phyloP scores from a whole-genome alignment of 2,113 vertebrate genomes.

The Dendrocopos noguchii region DNA sequence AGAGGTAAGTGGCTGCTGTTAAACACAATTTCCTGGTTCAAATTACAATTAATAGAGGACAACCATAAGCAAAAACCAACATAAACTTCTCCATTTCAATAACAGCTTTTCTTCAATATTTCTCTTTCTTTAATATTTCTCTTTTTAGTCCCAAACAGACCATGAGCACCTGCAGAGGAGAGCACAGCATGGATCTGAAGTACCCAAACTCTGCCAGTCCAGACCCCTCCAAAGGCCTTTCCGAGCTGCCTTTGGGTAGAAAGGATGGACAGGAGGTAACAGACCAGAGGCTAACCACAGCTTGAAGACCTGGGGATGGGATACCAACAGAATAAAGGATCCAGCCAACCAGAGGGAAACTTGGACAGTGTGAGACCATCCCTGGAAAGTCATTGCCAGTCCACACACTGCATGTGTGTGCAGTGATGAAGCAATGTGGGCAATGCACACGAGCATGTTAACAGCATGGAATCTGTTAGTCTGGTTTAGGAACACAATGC shows the following conservation, averaged over 20 bases:
- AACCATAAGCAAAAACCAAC: not conserved
- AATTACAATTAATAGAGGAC: not conserved
- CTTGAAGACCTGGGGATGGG: too few species aligned
- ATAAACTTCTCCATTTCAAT: not conserved
- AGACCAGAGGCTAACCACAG: too few species aligned
- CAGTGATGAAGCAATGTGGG: too few species aligned
- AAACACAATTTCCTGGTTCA: not conserved
- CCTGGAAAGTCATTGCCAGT: too few species aligned
- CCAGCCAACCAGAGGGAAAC: too few species aligned
- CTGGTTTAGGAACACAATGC: not conserved
- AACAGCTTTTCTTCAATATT: not conserved
- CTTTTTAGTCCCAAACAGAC: not conserved
- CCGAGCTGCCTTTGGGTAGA: not conserved
- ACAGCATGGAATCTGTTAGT: not conserved
- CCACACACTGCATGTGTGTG: too few species aligned
- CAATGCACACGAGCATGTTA: fast-evolving
- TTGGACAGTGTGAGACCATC: too few species aligned
- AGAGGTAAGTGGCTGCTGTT: not conserved
- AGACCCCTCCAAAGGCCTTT: too few species aligned
- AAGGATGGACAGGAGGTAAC: not conserved
- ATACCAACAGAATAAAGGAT: too few species aligned
- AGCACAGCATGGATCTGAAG: not conserved
- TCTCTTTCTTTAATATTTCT: not conserved
- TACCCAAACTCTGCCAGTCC: too few species aligned
- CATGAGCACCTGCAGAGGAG: not conserved